Evolutionary conservation across 2,797 vertebrate genomes (phyloP).

Genomic region (Pseudochaenichthys georgianus): DNA sequence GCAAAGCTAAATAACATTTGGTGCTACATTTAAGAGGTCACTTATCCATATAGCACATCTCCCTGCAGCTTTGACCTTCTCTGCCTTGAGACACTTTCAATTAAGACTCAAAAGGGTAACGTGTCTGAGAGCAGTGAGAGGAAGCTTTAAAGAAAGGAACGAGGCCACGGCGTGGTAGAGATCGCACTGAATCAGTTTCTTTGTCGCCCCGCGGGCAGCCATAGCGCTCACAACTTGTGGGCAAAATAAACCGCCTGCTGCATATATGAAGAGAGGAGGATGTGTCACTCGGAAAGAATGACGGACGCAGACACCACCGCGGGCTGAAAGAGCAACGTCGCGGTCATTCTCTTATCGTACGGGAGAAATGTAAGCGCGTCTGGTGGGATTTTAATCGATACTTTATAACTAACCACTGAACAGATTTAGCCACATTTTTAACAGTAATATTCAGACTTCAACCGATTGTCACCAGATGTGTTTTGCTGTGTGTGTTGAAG

Average conservation of each 20-base stretch:
- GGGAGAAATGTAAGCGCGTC: background rate
- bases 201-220: conserved; percentile 27
- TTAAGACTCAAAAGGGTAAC: conserved; percentile 51
- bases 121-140: conserved; percentile 36
- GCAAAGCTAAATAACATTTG: conserved; percentile 54
- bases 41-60: conserved; percentile 1
- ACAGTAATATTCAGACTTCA: background rate
- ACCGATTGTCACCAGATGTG: no score
- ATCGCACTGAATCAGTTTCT: conserved; percentile 59
- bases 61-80: conserved; percentile 58
- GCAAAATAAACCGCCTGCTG: conserved; percentile 38
- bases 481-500: background rate
- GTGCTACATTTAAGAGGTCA: conserved; percentile 62
- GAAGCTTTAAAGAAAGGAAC: conserved; percentile 29
- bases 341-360: background rate
- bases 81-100: conserved; percentile 52
- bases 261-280: background rate
- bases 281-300: conserved; percentile 12
- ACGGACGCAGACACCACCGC: background rate
- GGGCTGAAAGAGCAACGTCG: conserved; percentile 10
- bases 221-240: conserved; percentile 33
- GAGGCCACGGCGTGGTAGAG: conserved; percentile 29
- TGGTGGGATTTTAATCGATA: background rate
- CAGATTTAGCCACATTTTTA: background rate
- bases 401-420: background rate